phyloP scores from a whole-genome alignment of 2,797 vertebrate genomes.

The Helostoma temminkii region DNA sequence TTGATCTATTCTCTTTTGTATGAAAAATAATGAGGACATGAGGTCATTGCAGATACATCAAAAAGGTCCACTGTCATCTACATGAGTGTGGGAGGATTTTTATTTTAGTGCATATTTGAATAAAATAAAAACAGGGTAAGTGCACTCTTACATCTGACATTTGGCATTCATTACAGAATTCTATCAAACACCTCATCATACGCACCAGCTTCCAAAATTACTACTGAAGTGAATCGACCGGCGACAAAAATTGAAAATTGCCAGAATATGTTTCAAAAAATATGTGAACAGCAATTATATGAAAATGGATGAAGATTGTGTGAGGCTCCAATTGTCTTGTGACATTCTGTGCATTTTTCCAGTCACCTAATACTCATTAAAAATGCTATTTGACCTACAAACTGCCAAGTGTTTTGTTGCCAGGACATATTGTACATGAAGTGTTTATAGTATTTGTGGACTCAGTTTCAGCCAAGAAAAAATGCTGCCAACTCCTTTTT shows the following conservation, averaged over 20 bases:
- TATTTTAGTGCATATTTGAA: slow-evolving; percentile 22
- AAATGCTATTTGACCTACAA: slow-evolving; percentile 33
- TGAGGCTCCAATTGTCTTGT: not conserved
- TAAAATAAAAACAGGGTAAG: slow-evolving; percentile 37
- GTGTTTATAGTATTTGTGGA: slow-evolving; percentile 45
- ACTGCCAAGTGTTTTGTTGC: slow-evolving; percentile 16
- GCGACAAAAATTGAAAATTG: not conserved
- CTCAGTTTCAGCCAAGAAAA: slow-evolving; percentile 44
- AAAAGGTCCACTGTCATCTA: slow-evolving; percentile 44
- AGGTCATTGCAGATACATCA: slow-evolving; percentile 64
- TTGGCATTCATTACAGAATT: slow-evolving; percentile 8
- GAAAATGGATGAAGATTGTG: slow-evolving; percentile 1
- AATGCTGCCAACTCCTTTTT: slow-evolving; percentile 45
- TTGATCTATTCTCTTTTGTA: slow-evolving; percentile 59
- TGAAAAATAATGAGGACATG: slow-evolving; percentile 79
- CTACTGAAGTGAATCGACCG: not conserved
- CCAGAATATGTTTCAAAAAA: not conserved
- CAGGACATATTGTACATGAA: slow-evolving; percentile 34
- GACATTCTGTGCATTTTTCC: not conserved
- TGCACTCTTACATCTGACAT: slow-evolving; percentile 26
- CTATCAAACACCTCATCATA: not conserved
- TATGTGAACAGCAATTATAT: not conserved
- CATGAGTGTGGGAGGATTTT: slow-evolving; percentile 25
- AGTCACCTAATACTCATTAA: slow-evolving; percentile 37
- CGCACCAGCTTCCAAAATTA: not conserved